Evolutionary conservation across 2,888 invertebrate species (phyloP), one percentile per base, ranked within the genome.

Genomic region (Standfussiana lucernea): DNA sequence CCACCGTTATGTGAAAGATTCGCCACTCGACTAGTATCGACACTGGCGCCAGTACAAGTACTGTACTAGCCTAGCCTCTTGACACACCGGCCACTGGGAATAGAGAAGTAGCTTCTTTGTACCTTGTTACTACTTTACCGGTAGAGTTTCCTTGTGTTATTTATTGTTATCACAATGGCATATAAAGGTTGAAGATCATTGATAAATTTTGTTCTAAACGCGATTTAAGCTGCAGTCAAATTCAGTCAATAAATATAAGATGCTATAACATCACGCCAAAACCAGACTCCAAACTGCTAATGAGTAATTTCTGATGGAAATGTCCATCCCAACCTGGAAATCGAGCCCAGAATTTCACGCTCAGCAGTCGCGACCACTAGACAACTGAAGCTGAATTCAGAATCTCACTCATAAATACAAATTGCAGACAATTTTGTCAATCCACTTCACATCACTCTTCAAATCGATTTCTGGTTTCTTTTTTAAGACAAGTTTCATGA

Each of bases 1-100:
- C 86, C 88, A 86, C 85, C 82, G 87, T 86, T 88, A 87, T 79
- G 82, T 84, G 80, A 82, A 80, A 85, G 85, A 85, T 82, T 79
- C 86, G 78, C 85, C 85, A 87, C 88, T 90, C 77, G 85, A 87
- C 77, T 82, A 2, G 65, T 80, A 81, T 71, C 67, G 74, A 64
- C 79, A 79, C 82, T 82, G 56, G 81, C 75, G 89, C 81, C 70
- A 65, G 61, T 78, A 72, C 77, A 61, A 53, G 72, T 64, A 75
- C 71, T 75, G 73, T 80, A 81, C 66, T 77, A 47, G 70, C 79
- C 75, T 45, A 67, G 71, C 69, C 66, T 62, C 78, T 82, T 77
- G 77, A 71, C 69, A 59, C 13, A 50, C 32, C 50, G 66, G 35
- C 82, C 82, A 21, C 53, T 53, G 70, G 56, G 56, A 45, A 70